Conservation (phyloP, 2,888 invertebrate genomes). For the Sesamia inferens region DNA sequence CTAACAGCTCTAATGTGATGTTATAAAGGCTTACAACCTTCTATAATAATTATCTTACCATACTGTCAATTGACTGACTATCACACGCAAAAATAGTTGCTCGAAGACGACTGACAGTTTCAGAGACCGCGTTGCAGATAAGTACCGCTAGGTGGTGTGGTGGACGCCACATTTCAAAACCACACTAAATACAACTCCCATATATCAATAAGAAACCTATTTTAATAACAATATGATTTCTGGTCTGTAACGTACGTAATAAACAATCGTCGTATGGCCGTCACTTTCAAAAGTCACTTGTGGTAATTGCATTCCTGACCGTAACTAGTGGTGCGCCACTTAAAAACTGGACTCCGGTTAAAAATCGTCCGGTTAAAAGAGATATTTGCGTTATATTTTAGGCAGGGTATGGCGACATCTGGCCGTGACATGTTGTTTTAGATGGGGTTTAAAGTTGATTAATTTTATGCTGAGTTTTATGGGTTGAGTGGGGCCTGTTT, state of each 20-base stretch:
- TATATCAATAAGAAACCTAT: slow-evolving; percentile 12
- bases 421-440: slow-evolving; percentile 48
- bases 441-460: slow-evolving; percentile 47
- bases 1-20: no score
- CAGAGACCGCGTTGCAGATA: no score
- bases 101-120: no score
- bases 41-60: no score
- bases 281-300: slow-evolving; percentile 49
- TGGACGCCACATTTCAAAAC: not conserved
- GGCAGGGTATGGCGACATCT: slow-evolving; percentile 38
- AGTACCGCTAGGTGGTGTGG: no score
- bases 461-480: slow-evolving; percentile 33
- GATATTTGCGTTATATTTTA: slow-evolving; percentile 52
- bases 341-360: slow-evolving; percentile 52
- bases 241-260: slow-evolving; percentile 10
- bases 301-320: slow-evolving; percentile 53
- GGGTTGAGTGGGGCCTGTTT: slow-evolving; percentile 3
- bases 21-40: no score
- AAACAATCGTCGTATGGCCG: slow-evolving; percentile 42
- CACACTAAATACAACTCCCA: not conserved
- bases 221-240: slow-evolving; percentile 39
- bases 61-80: no score
- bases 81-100: no score
- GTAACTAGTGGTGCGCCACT: slow-evolving; percentile 52
- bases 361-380: slow-evolving; percentile 46